Evolutionary conservation across 2,888 invertebrate genomes (phyloP).

Genomic region (Macrophya annulata): DNA sequence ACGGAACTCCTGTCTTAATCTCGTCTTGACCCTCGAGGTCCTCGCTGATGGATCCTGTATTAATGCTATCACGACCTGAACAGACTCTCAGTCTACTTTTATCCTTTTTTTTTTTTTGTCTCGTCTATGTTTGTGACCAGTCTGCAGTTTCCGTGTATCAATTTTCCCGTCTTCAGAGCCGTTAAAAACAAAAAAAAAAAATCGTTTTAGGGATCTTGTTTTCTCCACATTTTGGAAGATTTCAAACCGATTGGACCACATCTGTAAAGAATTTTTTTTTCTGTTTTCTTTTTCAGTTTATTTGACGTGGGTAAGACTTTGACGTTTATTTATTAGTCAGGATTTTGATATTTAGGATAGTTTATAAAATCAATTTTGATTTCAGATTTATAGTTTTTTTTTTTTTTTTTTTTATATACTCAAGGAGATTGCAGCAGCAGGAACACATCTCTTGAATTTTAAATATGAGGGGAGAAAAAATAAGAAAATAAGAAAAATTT

Average conservation of each 20-base stretch:
- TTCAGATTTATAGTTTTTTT: no score
- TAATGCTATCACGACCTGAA: slow-evolving; percentile 66
- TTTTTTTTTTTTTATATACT: no score
- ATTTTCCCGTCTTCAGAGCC: background rate
- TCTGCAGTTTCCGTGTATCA: background rate
- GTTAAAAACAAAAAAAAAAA: background rate
- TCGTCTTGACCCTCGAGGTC: slow-evolving; percentile 58
- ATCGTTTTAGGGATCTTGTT: background rate
- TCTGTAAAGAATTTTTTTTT: no score
- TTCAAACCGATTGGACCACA: background rate
- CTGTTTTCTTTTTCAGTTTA: no score
- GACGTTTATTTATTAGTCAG: no score
- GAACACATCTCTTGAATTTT: background rate
- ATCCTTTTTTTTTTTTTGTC: background rate
- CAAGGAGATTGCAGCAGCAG: no score
- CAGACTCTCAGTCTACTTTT: background rate
- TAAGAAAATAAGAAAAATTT: background rate
- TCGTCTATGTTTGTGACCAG: no score
- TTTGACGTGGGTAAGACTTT: no score
- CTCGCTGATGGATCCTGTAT: slow-evolving; percentile 65
- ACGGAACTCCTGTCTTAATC: slow-evolving; percentile 6
- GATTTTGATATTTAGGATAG: no score
- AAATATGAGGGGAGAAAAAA: background rate
- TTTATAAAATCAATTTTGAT: no score
- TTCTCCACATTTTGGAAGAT: background rate